Conservation (phyloP, 1,140 invertebrate species). For the Amphibalanus amphitrite region DNA sequence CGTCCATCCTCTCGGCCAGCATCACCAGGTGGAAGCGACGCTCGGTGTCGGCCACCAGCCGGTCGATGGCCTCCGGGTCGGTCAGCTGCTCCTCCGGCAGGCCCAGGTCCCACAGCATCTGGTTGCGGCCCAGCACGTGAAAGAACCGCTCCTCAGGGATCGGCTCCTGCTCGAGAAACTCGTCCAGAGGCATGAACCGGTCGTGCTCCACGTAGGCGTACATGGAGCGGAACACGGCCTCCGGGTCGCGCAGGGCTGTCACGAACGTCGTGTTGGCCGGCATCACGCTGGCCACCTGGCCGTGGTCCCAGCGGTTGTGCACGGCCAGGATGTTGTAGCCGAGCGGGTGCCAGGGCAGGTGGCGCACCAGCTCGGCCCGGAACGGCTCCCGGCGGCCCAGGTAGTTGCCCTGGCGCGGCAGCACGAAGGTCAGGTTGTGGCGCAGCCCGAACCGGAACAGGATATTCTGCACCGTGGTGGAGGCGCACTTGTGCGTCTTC, state of each 20-base stretch:
- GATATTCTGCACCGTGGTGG: constrained; percentile 19
- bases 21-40: constrained; percentile 32
- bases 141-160: not conserved
- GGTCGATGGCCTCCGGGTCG: constrained; percentile 9
- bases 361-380: not conserved
- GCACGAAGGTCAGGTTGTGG: constrained; percentile 10
- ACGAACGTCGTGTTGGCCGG: constrained; percentile 14
- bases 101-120: constrained; percentile 23
- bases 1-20: constrained; percentile 34
- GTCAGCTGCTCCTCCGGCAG: constrained; percentile 14
- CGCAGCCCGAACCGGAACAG: constrained; percentile 14
- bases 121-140: constrained; percentile 19
- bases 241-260: constrained; percentile 14
- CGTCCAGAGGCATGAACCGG: constrained; percentile 8
- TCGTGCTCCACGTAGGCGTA: constrained; percentile 11
- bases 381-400: constrained; percentile 6
- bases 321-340: constrained; percentile 14
- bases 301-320: constrained; percentile 15
- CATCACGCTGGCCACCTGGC: constrained; percentile 12
- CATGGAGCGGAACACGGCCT: constrained; percentile 11
- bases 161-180: constrained; percentile 11
- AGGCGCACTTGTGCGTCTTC: constrained; percentile 34
- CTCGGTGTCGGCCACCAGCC: constrained; percentile 21
- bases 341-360: constrained; percentile 8
- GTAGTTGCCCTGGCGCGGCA: constrained; percentile 12